phyloP scores from a whole-genome alignment of 2,113 vertebrate species.

The Dromiciops gliroides region DNA sequence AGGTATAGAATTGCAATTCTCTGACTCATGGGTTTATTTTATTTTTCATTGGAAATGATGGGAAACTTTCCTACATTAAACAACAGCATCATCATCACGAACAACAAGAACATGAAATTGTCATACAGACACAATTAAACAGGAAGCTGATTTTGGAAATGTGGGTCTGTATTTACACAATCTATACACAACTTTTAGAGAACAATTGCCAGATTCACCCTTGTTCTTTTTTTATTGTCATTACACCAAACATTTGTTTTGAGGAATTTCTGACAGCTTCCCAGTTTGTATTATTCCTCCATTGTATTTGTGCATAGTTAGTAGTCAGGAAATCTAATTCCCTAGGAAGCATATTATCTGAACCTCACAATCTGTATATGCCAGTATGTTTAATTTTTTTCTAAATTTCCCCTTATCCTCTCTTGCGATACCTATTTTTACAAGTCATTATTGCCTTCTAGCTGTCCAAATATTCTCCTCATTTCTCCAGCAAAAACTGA shows the following conservation, averaged over 20 bases:
- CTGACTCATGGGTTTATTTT: background rate
- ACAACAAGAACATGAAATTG: background rate
- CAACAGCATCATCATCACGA: constrained; percentile 9
- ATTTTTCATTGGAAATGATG: constrained; percentile 32
- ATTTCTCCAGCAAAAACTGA: constrained; percentile 74
- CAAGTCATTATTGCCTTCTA: constrained; percentile 72
- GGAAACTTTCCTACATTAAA: background rate
- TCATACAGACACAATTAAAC: constrained; percentile 14
- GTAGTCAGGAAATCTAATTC: constrained; percentile 54
- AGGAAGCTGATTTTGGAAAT: background rate
- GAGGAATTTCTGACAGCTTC: constrained; percentile 39
- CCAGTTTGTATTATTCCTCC: constrained; percentile 21
- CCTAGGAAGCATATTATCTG: constrained; percentile 58
- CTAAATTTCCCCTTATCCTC: constrained; percentile 59
- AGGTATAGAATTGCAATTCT: background rate
- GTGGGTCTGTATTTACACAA: background rate
- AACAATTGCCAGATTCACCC: background rate
- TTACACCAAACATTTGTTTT: constrained; percentile 42
- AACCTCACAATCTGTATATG: constrained; percentile 58
- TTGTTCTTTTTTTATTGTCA: constrained; percentile 3
- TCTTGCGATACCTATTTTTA: constrained; percentile 71
- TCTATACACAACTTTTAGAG: constrained; percentile 8
- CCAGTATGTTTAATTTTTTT: constrained; percentile 67
- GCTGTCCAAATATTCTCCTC: constrained; percentile 71
- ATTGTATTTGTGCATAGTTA: constrained; percentile 25